Evolutionary conservation across 2,113 vertebrate genomes (phyloP).

Genomic region (Pedionomus torquatus): DNA sequence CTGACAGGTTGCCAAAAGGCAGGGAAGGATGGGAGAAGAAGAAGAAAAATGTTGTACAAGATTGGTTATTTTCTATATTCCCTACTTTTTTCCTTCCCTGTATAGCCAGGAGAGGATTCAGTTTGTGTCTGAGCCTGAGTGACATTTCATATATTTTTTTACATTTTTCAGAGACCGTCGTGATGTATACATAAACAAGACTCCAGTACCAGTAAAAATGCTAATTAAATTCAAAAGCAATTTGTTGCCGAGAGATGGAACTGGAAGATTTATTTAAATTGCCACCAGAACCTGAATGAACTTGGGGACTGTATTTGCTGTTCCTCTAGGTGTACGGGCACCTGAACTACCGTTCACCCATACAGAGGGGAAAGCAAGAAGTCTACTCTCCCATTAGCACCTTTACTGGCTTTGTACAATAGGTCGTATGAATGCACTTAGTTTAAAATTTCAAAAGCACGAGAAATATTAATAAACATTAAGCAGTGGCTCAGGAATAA

Average conservation of each 20-base stretch:
- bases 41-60: background rate
- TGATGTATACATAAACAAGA: background rate
- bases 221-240: background rate
- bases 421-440: background rate
- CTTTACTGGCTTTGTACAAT: background rate
- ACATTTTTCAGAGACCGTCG: background rate
- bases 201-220: background rate
- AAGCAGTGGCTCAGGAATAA: background rate
- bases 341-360: background rate
- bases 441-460: background rate
- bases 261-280: background rate
- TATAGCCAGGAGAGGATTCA: background rate
- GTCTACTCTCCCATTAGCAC: background rate
- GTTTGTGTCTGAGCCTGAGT: background rate
- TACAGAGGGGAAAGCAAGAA: background rate
- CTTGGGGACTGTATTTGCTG: background rate
- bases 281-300: background rate
- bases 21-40: background rate
- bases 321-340: fast-evolving
- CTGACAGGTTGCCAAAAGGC: background rate
- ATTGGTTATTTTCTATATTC: background rate
- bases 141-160: background rate
- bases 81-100: background rate
- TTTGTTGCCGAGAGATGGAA: background rate
- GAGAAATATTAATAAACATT: background rate